These are phyloP conservation scores for Drosophila dunni DNA, from an alignment of 1,140 invertebrate genomes.

Conservation along the genomic window DNA sequence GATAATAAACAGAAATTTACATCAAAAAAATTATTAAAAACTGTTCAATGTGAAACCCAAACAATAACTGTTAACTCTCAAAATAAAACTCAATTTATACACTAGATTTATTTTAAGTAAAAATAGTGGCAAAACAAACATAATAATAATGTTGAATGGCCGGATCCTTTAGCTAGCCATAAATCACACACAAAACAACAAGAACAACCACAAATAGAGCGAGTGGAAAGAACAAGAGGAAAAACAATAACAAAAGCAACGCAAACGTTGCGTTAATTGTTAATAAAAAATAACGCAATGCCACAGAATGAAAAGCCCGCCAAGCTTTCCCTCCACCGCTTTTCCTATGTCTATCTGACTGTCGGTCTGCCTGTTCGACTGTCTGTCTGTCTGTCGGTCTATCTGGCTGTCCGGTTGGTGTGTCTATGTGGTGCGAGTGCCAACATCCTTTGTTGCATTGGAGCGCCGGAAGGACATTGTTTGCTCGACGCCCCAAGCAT, in stretches of 20 bases:
- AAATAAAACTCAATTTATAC: neutral
- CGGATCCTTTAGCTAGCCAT: conserved; percentile 21
- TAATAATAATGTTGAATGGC: conserved; percentile 27
- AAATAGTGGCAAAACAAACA: conserved; percentile 13
- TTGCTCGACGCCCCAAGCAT: conserved; percentile 73
- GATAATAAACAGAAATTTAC: too few species aligned
- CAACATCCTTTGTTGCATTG: conserved; percentile 57
- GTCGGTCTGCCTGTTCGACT: neutral
- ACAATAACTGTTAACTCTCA: neutral
- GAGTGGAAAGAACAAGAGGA: neutral
- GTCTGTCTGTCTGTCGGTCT: conserved; percentile 2
- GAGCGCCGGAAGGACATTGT: conserved; percentile 75
- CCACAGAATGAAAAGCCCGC: neutral
- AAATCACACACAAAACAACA: conserved; percentile 32
- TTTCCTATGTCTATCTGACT: neutral
- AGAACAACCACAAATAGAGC: conserved; percentile 5
- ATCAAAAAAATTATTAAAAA: too few species aligned
- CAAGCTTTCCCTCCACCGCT: neutral
- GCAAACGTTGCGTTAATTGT: conserved; percentile 62
- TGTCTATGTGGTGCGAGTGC: conserved; percentile 11
- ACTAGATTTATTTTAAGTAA: neutral
- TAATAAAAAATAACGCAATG: conserved; percentile 57
- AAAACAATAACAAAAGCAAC: conserved; percentile 20
- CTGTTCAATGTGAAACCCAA: too few species aligned
- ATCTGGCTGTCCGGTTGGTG: neutral